phyloP scores from a whole-genome alignment of 2,113 vertebrate species.

The Sorex araneus region DNA sequence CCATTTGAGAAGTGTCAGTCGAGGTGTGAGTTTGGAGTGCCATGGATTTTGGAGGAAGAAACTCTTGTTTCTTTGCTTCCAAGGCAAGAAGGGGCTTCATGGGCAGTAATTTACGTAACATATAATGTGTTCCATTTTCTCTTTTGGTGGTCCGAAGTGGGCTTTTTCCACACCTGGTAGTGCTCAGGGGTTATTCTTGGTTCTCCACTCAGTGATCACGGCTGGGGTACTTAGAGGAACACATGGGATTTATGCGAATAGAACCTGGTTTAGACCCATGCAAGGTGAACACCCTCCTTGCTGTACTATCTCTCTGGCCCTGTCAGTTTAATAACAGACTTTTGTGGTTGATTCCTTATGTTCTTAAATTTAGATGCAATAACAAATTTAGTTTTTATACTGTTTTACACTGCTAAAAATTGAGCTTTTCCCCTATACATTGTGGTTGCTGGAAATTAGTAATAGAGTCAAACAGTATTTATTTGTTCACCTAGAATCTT shows the following conservation, averaged over 20 bases:
- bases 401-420: too few species aligned
- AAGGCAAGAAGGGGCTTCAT: not conserved
- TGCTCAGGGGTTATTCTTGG: too few species aligned
- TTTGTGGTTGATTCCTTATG: not conserved
- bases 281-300: not conserved
- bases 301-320: not conserved
- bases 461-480: conserved; percentile 17
- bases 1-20: not conserved
- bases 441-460: not conserved
- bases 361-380: not conserved
- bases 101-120: too few species aligned
- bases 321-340: not conserved
- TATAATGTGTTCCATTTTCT: too few species aligned
- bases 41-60: too few species aligned
- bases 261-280: too few species aligned
- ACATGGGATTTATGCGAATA: too few species aligned
- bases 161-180: too few species aligned
- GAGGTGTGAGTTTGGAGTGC: not conserved
- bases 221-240: too few species aligned
- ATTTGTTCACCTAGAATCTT: conserved; percentile 7
- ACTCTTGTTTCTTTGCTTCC: not conserved
- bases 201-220: too few species aligned
- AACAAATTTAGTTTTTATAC: not conserved
- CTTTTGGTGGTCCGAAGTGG: too few species aligned
- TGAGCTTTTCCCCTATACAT: not conserved